A percentile compares a stretch with the other conserved stretches of the same genome.
Conservation (phyloP, 2,113 vertebrate genomes). For the Elaphurus davidianus region DNA sequence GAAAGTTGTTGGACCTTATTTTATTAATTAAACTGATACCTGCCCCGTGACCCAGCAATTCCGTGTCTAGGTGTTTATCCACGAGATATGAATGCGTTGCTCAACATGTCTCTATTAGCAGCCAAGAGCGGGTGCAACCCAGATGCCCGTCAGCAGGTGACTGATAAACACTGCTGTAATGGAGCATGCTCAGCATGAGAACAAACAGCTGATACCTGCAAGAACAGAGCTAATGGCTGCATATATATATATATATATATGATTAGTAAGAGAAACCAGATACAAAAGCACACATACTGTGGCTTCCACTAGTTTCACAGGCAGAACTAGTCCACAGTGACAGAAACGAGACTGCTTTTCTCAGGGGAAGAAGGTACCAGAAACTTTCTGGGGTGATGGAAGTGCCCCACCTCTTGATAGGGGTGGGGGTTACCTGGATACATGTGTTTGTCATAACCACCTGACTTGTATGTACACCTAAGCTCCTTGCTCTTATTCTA, state of each 20-base stretch:
- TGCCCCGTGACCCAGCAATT: not conserved
- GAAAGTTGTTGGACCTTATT: not conserved
- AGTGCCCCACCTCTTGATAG: not conserved
- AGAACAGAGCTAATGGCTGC: no score
- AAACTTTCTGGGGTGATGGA: not conserved
- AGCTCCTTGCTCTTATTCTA: not conserved
- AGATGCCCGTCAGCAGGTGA: not conserved
- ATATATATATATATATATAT: not conserved
- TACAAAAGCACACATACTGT: rapidly evolving
- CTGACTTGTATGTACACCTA: not conserved
- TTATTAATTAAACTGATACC: not conserved
- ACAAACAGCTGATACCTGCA: rapidly evolving
- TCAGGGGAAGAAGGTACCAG: not conserved
- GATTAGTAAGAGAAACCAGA: not conserved
- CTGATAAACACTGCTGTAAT: no score
- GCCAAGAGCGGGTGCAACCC: not conserved
- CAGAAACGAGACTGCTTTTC: not conserved
- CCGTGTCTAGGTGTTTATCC: not conserved
- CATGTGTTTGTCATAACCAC: not conserved
- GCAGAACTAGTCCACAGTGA: not conserved
- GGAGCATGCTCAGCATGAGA: not conserved
- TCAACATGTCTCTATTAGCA: rapidly evolving
- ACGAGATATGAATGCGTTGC: not conserved
- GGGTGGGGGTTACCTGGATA: not conserved
- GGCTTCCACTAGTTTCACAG: no score